A percentile compares a stretch with the other conserved stretches of the same genome.
Conservation (phyloP, 2,888 invertebrate genomes). For the Acleris sparsana region DNA sequence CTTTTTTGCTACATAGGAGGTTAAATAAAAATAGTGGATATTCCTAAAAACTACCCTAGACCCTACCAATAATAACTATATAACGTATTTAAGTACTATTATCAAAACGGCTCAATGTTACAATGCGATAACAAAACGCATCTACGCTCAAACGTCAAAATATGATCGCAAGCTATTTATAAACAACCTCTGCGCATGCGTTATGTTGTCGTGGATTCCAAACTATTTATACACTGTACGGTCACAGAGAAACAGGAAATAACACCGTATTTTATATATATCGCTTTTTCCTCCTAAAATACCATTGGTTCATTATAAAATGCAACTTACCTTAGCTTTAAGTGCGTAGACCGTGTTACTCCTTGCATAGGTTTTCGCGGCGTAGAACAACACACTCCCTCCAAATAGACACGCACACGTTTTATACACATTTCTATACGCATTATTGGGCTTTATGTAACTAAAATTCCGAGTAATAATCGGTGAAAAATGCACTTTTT, state of each 20-base stretch:
- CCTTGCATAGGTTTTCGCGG: slow-evolving; percentile 63
- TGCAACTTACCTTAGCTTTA: slow-evolving; percentile 73
- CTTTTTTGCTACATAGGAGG: no score
- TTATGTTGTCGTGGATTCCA: slow-evolving; percentile 29
- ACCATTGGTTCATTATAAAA: slow-evolving; percentile 28
- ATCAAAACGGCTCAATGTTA: no score
- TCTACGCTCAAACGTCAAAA: slow-evolving; percentile 51
- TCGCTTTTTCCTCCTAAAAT: slow-evolving; percentile 2
- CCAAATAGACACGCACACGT: slow-evolving; percentile 75
- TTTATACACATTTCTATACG: slow-evolving; percentile 58
- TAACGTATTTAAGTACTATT: no score
- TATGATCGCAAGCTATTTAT: slow-evolving; percentile 54
- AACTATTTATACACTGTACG: slow-evolving; percentile 18
- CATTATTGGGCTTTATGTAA: slow-evolving; percentile 59
- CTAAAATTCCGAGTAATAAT: slow-evolving; percentile 64
- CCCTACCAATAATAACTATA: no score
- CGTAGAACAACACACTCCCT: slow-evolving; percentile 68
- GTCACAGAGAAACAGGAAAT: slow-evolving; percentile 12
- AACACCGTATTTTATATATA: neutral
- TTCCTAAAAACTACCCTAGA: no score
- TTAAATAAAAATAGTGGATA: no score
- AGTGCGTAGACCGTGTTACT: slow-evolving; percentile 73
- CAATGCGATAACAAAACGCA: slow-evolving; percentile 30
- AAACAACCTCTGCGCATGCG: slow-evolving; percentile 56
- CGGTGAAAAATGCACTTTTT: slow-evolving; percentile 66